phyloP scores from a whole-genome alignment of 2,797 vertebrate species.

The Garrulus glandarius region DNA sequence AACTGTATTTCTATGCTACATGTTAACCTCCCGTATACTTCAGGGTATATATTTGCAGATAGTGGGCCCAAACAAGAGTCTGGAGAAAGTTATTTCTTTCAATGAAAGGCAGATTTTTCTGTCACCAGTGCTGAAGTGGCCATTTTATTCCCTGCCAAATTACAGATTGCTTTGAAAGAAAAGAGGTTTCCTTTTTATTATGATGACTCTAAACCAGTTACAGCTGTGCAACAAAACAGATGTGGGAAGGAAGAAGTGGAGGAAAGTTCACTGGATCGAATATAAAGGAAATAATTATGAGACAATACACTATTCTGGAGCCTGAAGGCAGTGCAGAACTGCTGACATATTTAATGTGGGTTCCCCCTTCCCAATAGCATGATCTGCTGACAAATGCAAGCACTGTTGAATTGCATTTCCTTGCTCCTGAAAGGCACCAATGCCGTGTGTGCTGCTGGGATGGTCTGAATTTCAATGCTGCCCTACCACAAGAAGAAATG shows the following conservation, averaged over 20 bases:
- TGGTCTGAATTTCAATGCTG: background rate
- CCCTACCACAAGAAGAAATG: background rate
- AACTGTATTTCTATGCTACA: background rate
- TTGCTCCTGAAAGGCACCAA: background rate
- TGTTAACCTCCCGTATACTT: background rate
- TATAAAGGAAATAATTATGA: conserved; percentile 9
- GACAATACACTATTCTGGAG: background rate
- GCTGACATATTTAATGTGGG: background rate
- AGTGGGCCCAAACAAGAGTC: background rate
- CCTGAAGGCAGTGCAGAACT: background rate
- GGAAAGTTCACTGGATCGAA: conserved; percentile 55
- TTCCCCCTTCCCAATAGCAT: background rate
- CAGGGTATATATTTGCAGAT: background rate
- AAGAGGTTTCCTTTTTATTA: conserved; percentile 11
- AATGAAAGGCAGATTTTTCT: conserved; percentile 40
- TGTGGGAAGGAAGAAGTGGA: conserved; percentile 34
- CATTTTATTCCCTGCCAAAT: conserved; percentile 59
- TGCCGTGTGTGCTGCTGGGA: accelerated
- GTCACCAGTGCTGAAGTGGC: background rate
- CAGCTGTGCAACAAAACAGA: conserved; percentile 61
- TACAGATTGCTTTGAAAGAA: conserved; percentile 27
- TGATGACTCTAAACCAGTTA: conserved; percentile 45
- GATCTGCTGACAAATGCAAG: background rate
- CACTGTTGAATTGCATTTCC: background rate
- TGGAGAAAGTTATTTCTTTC: conserved; percentile 3